Evolutionary conservation across 1,140 invertebrate species (phyloP).

Genomic region (Tetragnatha versicolor): DNA sequence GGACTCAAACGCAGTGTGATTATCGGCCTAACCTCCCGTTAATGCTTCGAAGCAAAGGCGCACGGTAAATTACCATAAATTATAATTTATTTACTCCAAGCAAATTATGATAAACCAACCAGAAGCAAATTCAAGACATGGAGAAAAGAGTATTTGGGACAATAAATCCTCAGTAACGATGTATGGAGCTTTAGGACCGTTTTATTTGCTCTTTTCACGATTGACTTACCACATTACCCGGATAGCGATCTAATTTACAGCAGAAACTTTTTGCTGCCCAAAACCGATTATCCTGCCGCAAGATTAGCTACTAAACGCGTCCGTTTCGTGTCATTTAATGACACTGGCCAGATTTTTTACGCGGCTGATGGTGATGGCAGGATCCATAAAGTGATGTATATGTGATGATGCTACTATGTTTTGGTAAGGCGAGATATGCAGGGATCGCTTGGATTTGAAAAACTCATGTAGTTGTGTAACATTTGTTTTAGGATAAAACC

Average conservation of each 20-base stretch:
- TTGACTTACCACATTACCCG: slow-evolving; percentile 28
- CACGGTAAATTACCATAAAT: slow-evolving; percentile 31
- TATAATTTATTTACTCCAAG: slow-evolving; percentile 25
- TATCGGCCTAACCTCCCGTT: not conserved
- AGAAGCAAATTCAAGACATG: slow-evolving; percentile 17
- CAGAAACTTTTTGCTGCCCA: slow-evolving; percentile 27
- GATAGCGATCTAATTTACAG: slow-evolving; percentile 37
- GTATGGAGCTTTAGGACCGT: slow-evolving; percentile 24
- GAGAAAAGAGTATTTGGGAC: slow-evolving; percentile 20
- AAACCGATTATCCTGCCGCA: slow-evolving; percentile 26
- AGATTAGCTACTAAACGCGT: slow-evolving; percentile 31
- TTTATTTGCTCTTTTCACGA: slow-evolving; percentile 32
- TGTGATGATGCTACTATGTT: no score
- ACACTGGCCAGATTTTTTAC: not conserved
- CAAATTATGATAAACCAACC: slow-evolving; percentile 38
- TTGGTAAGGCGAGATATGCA: no score
- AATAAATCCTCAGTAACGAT: slow-evolving; percentile 32
- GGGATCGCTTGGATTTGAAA: no score
- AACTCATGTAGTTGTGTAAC: no score
- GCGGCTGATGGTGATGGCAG: not conserved
- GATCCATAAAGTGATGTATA: no score
- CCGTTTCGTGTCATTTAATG: slow-evolving; percentile 27
- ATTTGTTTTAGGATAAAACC: no score
- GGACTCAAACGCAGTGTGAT: slow-evolving; percentile 9
- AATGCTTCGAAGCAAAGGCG: slow-evolving; percentile 9